Base-by-base conservation (phyloP, 1,140 invertebrate species). In the Cotesia vestalis region DNA sequence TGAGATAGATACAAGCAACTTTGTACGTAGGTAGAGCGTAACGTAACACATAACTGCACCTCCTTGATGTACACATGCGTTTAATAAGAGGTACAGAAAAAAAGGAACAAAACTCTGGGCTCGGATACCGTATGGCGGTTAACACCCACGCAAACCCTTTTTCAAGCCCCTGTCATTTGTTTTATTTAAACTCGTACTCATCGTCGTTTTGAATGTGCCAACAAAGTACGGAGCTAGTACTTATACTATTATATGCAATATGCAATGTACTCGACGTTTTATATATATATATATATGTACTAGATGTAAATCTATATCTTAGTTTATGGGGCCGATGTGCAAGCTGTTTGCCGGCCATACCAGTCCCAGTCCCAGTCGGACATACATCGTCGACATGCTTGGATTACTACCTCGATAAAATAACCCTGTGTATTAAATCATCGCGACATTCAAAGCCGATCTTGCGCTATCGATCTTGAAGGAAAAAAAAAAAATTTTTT, bases 291-390 rank as follows among this genome's bases (percentile, higher is more conserved):
- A 27, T 46, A 46, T 11, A 11, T 78, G 1, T 64, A 78, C 78
- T 81, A 83, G 83, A 84, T 84, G 83, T 81, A 84, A 84, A 84
- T 84, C 83, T 84, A 83, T 83, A 84, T 84, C 81, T 83, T 83
- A 84, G 82, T 84, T 82, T 84, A 83, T 75, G 77, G 75, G 78
- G 77, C 78, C 78, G 75, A 79, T 74, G 78, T 69, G 75, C 55
- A 72, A 66, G 73, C 76, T 46, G 40, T 46, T 46, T 46, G 40
- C 40, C 11, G 40, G 77, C 51, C 46, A 74, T 66, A 66, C 68
- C n/a, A 57, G 8, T 61, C 17, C 34, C 17, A 9, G 34, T 59
- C 6, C 12, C 60, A 59, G 6, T 6, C 55, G 12, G 55, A 59
- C 55, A 17, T 17, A 59, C 55, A 17, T 59, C 8, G 40, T 46